phyloP scores from a whole-genome alignment of 2,113 vertebrate species.

The Xiphophorus hellerii region DNA sequence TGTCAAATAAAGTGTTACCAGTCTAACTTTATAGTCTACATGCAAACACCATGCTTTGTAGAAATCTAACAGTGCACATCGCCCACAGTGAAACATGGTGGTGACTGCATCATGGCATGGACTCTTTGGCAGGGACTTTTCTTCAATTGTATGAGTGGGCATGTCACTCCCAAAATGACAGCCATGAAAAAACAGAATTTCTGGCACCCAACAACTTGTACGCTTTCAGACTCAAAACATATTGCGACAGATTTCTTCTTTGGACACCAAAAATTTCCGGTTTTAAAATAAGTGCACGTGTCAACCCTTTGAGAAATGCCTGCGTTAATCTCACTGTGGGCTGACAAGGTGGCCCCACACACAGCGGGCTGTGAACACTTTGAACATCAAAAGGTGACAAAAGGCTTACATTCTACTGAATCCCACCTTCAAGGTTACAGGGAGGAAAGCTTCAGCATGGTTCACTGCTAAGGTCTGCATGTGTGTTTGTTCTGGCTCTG shows the following conservation, averaged over 20 bases:
- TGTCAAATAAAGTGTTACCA: too few species aligned
- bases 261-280: neutral
- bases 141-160: slow-evolving; percentile 40
- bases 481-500: slow-evolving; percentile 14
- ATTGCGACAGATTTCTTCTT: neutral
- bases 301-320: slow-evolving; percentile 27
- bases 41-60: too few species aligned
- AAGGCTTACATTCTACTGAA: slow-evolving; percentile 57
- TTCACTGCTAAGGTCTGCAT: slow-evolving; percentile 69
- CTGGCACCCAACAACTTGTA: slow-evolving; percentile 41
- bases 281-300: neutral
- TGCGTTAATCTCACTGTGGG: slow-evolving; percentile 50
- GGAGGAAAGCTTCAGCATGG: slow-evolving; percentile 62
- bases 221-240: slow-evolving; percentile 4
- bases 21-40: too few species aligned
- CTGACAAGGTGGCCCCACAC: slow-evolving; percentile 40
- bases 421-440: slow-evolving; percentile 61
- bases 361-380: slow-evolving; percentile 51
- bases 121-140: too few species aligned
- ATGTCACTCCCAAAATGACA: slow-evolving; percentile 36
- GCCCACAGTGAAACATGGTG: too few species aligned
- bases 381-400: slow-evolving; percentile 65
- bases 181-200: slow-evolving; percentile 47
- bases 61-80: too few species aligned
- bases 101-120: too few species aligned